phyloP scores from a whole-genome alignment of 2,113 vertebrate genomes.

The Indicator indicator region DNA sequence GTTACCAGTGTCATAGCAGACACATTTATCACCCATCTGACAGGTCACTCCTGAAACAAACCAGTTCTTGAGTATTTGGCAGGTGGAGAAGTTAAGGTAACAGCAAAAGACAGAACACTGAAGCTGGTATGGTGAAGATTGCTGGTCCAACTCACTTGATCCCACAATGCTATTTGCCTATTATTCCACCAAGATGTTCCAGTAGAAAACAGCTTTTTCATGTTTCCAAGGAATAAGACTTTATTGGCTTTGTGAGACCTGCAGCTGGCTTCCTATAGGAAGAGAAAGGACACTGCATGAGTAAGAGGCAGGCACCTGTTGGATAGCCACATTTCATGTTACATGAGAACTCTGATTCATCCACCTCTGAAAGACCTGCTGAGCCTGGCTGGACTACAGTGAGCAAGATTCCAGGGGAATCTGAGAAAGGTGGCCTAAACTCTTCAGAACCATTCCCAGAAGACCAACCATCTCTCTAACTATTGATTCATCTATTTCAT shows the following conservation, averaged over 20 bases:
- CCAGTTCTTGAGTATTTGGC: background rate
- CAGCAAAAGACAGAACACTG: background rate
- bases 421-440: background rate
- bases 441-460: background rate
- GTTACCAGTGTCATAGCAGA: background rate
- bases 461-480: background rate
- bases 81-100: background rate
- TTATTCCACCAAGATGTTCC: slow-evolving; percentile 90
- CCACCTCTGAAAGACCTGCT: background rate
- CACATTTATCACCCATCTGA: background rate
- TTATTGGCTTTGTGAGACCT: slow-evolving; percentile 87
- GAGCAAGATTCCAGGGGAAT: background rate
- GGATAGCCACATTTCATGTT: background rate
- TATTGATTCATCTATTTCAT: background rate
- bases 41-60: background rate
- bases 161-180: slow-evolving; percentile 89
- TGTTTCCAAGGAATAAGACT: slow-evolving; percentile 87
- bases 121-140: background rate
- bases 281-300: background rate
- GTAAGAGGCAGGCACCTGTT: background rate
- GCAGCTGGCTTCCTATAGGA: slow-evolving; percentile 82
- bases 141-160: slow-evolving; percentile 80
- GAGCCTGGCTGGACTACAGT: background rate
- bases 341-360: background rate
- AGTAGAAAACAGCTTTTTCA: slow-evolving; percentile 86